Evolutionary conservation across 1,140 invertebrate genomes (phyloP), one percentile per base, ranked within the genome.

Genomic region (Anastrepha obliqua): DNA sequence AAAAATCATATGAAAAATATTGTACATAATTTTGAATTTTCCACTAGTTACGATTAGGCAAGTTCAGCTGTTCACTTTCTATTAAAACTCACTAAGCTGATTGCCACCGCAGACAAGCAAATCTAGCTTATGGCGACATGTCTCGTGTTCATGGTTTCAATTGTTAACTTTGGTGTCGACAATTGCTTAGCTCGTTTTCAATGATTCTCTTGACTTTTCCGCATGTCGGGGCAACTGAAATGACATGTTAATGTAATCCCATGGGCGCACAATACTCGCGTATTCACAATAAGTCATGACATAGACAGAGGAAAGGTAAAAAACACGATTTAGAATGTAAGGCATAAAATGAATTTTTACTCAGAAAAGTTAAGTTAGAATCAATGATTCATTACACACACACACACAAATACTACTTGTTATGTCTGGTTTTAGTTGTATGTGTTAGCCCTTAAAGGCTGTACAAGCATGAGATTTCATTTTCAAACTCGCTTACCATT

Each of bases 231-330:
- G 39, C 4, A 3, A 2, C n/a, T 6, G 2, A 44, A 47, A 11
- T 51, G 17, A 15, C 70, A 51, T 74, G 44, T 74, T 9, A 74
- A 74, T 74, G 15, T 44, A 74, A 74, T 74, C 70, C 42, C 47
- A 29, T 29, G 70, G 17, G 70, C 17, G 70, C 44, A 74, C 70
- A 74, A 74, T 47, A 67, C 65, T 67, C 13, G 70, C 44, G 70
- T 17, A 74, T 29, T 51, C n/a, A 67, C 20, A 20, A 20, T 39
- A 13, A 20, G 8, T 67, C 65, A 39, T 39, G 65, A 67, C 65
- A 67, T 42, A 20, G 29, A 29, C 29, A 29, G 29, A 29, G 29
- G 29, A 29, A 29, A 29, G 29, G 1, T 29, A 29, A 29, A 29
- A 29, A 29, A 29, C 29, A 29, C 29, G 29, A 29, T 29, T 29